Base-by-base conservation (phyloP, 2,888 invertebrate genomes). In the Masnerella sp. region DNA sequence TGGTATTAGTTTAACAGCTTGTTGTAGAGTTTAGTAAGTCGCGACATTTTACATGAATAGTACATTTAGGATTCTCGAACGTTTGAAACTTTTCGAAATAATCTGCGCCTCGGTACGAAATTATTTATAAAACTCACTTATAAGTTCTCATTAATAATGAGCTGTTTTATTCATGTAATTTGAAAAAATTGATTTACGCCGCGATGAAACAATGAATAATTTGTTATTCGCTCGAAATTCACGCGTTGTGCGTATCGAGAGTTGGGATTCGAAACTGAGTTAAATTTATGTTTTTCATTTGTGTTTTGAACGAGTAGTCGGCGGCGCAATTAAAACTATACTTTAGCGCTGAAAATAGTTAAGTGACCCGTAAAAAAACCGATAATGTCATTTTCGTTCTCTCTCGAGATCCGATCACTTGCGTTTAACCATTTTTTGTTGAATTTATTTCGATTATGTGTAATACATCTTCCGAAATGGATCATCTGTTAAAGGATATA, bases 291-390 rank as follows among this genome's bases (percentile, higher is more conserved):
- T n/a, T n/a, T n/a, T n/a, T n/a, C n/a, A n/a, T n/a, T n/a, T n/a
- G n/a, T n/a, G n/a, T 25, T 25, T 25, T 25, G 25, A 7, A 17
- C 15, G 14, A 54, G 28, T 28, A 58, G 32, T 45, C 28, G 36
- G 34, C 36, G 17, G 25, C 14, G 36, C 36, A 59, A 59, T 59
- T 59, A 59, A 47, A 59, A 45, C 47, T 59, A n/a, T 36, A 58
- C 18, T 25, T 43, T 43, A 22, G 22, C 22, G 32, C 12, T 34
- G 47, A 59, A 59, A 59, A 47, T 32, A 36, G 47, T 47, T 43
- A 61, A 61, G 59, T 61, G 59, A 61, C 38, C 47, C 47, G 47
- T 47, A 20, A 36, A 61, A 61, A 47, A 45, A 30, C 47, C 38
- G 47, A 47, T 61, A 61, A 47, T 45, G 36, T 59, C 59, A 36